Base-by-base conservation (phyloP, 2,888 invertebrate genomes). In the Agonopterix heracliana region DNA sequence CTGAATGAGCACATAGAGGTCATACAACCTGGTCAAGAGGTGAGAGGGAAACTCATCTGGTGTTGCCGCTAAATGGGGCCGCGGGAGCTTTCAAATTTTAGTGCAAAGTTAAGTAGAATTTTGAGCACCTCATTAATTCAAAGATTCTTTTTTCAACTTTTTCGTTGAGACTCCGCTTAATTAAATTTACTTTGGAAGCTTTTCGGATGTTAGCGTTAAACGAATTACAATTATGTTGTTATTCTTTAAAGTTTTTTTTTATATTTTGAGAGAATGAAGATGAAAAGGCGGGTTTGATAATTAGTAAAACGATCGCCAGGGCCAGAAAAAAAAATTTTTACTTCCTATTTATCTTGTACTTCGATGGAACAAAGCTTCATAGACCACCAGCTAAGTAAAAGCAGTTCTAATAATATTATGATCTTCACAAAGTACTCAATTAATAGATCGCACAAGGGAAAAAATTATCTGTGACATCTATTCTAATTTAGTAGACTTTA, bases 111-210 rank as follows among this genome's bases (percentile, higher is more conserved):
- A 56, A 53, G 57, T 56, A 59, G 57, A 67, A 68, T 63, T 61
- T 66, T 61, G 56, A 70, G 69, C 58, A 68, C 68, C 68, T 76
- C 72, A 67, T 75, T 76, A 75, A 67, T 71, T 69, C 64, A 62
- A 59, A 61, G 62, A 64, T 67, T 64, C 68, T 66, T 74, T 26
- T 26, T 69, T 67, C 64, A 71, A 66, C 54, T 59, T 69, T 69
- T 68, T 65, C 60, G 54, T 61, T 56, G 48, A 5, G 59, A 50
- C 50, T 55, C 53, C 54, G 56, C 57, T 66, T 72, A 71, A 69
- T 69, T 68, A 67, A 71, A 68, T 68, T 64, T 61, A 60, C 62
- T 63, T 64, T 56, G 52, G 48, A 42, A 54, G 50, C 35, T 43
- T 49, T 35, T 41, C 47, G 50, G 53, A 49, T 45, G 34, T 38